Percentiles rank a stretch among this genome's conserved stretches.
Evolutionary conservation across 1,140 invertebrate species (phyloP).

Genomic region (Halictus rubicundus): DNA sequence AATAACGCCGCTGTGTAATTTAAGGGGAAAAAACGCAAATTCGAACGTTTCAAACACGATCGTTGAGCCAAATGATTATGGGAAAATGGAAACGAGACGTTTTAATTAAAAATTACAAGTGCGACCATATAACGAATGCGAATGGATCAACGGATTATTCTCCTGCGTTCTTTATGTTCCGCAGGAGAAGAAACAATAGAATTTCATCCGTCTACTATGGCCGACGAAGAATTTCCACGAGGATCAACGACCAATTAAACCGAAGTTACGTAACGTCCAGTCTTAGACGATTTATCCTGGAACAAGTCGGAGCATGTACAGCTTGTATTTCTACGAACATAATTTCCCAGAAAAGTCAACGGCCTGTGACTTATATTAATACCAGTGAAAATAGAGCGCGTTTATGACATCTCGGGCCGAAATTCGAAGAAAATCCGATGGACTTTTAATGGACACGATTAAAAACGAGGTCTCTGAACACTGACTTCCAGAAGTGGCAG

Average conservation of each 20-base stretch:
- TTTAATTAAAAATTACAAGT: no score
- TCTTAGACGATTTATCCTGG: background rate
- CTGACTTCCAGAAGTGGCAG: no score
- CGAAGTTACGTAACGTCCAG: background rate
- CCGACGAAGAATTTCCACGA: background rate
- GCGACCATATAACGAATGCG: no score
- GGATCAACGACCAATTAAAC: conserved; percentile 23
- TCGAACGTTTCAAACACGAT: no score
- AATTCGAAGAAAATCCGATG: no score
- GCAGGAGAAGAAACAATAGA: background rate
- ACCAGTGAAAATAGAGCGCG: background rate
- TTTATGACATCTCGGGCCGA: no score
- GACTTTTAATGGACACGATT: no score
- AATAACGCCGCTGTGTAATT: no score
- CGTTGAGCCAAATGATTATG: no score
- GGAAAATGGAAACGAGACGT: no score
- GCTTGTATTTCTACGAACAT: conserved; percentile 12
- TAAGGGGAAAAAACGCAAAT: no score
- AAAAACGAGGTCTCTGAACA: no score
- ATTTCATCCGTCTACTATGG: background rate
- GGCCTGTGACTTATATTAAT: background rate
- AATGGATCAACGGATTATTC: background rate
- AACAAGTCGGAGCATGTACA: background rate
- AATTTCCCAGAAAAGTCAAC: conserved; percentile 1
- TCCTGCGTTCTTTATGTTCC: background rate